Evolutionary conservation across 2,797 vertebrate genomes (phyloP).

Genomic region (Okamejei kenojei): DNA sequence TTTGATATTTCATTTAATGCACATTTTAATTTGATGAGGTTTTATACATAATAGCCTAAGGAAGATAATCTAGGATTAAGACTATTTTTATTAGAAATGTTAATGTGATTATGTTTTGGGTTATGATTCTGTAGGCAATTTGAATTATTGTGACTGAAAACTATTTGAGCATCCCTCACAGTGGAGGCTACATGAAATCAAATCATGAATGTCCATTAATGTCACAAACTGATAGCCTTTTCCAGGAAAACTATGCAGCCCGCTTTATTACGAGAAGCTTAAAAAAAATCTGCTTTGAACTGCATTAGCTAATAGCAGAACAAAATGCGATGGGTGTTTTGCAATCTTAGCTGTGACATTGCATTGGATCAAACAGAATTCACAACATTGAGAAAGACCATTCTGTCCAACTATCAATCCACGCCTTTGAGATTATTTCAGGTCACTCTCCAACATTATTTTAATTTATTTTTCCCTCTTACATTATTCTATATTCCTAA

Average conservation of each 20-base stretch:
- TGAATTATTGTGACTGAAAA: conserved; percentile 5
- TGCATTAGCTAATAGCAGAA: not conserved
- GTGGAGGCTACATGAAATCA: not conserved
- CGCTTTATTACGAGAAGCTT: not conserved
- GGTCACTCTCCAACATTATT: too few species aligned
- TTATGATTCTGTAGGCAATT: not conserved
- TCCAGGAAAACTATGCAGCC: not conserved
- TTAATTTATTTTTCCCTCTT: not conserved
- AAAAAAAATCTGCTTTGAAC: not conserved
- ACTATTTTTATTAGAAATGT: not conserved
- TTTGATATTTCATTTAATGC: not conserved
- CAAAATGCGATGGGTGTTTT: too few species aligned
- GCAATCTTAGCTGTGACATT: not conserved
- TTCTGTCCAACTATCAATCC: not conserved
- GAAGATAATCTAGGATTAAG: not conserved
- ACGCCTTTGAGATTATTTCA: not conserved
- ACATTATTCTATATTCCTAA: not conserved
- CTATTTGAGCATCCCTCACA: not conserved
- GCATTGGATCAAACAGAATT: not conserved
- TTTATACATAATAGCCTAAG: not conserved
- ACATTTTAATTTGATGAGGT: not conserved
- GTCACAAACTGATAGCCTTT: not conserved
- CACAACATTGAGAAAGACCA: not conserved
- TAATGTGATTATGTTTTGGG: not conserved
- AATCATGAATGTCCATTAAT: not conserved